phyloP scores from a whole-genome alignment of 2,888 invertebrate species.

The Sepiola atlantica region DNA sequence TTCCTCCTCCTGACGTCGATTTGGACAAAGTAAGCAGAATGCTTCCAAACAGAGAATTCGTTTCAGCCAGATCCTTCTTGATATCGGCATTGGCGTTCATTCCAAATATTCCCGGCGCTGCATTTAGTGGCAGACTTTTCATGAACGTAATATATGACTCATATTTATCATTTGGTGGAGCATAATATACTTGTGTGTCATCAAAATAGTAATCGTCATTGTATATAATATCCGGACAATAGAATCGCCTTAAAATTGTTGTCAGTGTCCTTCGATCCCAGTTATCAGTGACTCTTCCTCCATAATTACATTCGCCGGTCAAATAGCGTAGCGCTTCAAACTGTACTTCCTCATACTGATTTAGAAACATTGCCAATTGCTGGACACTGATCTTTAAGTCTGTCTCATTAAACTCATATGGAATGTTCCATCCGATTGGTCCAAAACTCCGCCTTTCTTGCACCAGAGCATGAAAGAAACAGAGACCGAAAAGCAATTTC shows the following conservation, averaged over 20 bases:
- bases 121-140: slow-evolving; percentile 65
- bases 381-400: slow-evolving; percentile 76
- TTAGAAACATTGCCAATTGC: slow-evolving; percentile 76
- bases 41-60: slow-evolving; percentile 71
- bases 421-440: slow-evolving; percentile 77
- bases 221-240: slow-evolving; percentile 62
- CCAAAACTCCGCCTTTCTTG: slow-evolving; percentile 77
- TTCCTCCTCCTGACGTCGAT: slow-evolving; percentile 72
- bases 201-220: slow-evolving; percentile 66
- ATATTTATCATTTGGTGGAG: slow-evolving; percentile 68
- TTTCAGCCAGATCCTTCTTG: slow-evolving; percentile 73
- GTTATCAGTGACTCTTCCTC: slow-evolving; percentile 75
- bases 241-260: slow-evolving; percentile 71
- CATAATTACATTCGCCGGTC: slow-evolving; percentile 76
- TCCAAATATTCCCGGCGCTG: slow-evolving; percentile 72
- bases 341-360: slow-evolving; percentile 75
- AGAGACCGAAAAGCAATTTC: slow-evolving; percentile 76
- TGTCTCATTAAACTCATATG: slow-evolving; percentile 77
- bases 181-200: slow-evolving; percentile 66
- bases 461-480: slow-evolving; percentile 77
- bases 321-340: slow-evolving; percentile 73
- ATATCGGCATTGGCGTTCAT: slow-evolving; percentile 73
- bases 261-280: slow-evolving; percentile 74
- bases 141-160: slow-evolving; percentile 71
- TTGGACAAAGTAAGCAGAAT: slow-evolving; percentile 70